A percentile compares a stretch with the other conserved stretches of the same genome.
Evolutionary conservation across 1,140 invertebrate species (phyloP).

Genomic region (Ptiloglossa arizonensis): DNA sequence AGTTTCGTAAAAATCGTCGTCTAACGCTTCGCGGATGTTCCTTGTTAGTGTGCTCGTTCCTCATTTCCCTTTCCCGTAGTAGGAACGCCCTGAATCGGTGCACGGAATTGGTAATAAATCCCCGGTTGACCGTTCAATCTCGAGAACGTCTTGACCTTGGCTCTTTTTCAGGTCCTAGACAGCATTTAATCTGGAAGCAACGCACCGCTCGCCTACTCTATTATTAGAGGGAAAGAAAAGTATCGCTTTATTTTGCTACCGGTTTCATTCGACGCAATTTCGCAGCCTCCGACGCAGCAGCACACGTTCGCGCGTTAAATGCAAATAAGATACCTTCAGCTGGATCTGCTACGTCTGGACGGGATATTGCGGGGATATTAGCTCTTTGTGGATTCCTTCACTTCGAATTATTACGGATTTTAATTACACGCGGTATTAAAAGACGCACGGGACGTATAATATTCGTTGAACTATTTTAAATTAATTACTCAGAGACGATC

Average conservation of each 20-base stretch:
- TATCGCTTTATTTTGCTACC: slow-evolving; percentile 50
- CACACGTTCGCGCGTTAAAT: not conserved
- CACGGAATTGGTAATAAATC: slow-evolving; percentile 55
- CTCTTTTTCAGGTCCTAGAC: slow-evolving; percentile 55
- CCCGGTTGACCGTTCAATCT: slow-evolving; percentile 54
- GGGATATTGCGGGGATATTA: not conserved
- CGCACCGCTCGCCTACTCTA: slow-evolving; percentile 55
- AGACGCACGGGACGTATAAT: too few species aligned
- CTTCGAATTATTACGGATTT: not conserved
- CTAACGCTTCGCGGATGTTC: too few species aligned
- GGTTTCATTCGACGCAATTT: slow-evolving; percentile 48
- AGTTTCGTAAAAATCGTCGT: too few species aligned
- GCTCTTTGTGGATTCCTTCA: not conserved
- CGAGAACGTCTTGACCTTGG: slow-evolving; percentile 65
- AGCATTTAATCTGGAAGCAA: slow-evolving; percentile 69
- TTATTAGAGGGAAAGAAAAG: slow-evolving; percentile 57
- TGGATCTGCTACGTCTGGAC: not conserved
- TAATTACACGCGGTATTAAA: not conserved
- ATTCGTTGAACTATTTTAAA: too few species aligned
- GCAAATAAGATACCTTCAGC: not conserved
- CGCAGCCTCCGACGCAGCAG: slow-evolving; percentile 7
- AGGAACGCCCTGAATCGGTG: slow-evolving; percentile 61
- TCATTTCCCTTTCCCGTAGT: slow-evolving; percentile 62
- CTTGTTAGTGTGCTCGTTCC: slow-evolving; percentile 10
- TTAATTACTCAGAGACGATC: too few species aligned